Percentiles rank a stretch among this genome's conserved stretches.
Conservation (phyloP, 2,797 vertebrate genomes). For the Denticeps clupeoides region DNA sequence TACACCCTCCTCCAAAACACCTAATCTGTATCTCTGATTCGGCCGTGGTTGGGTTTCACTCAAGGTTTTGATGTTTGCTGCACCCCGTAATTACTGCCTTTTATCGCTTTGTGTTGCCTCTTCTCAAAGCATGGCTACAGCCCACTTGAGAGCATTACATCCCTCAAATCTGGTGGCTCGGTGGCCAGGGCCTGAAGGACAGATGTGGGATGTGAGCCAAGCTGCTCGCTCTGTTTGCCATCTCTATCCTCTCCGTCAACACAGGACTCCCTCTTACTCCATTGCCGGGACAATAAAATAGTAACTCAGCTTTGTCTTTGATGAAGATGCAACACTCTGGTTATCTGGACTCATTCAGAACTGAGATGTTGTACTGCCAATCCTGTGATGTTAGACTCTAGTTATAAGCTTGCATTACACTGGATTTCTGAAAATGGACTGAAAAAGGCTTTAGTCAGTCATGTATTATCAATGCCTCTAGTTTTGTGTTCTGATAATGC, state of each 20-base stretch:
- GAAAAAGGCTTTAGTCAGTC: too few species aligned
- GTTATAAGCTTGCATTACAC: too few species aligned
- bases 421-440: too few species aligned
- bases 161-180: slow-evolving; percentile 41
- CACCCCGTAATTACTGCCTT: slow-evolving; percentile 45
- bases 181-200: slow-evolving; percentile 37
- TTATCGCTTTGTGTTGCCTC: slow-evolving; percentile 47
- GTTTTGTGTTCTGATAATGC: too few species aligned
- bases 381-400: too few species aligned
- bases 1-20: slow-evolving; percentile 1
- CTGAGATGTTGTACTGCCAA: slow-evolving; percentile 30
- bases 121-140: slow-evolving; percentile 44
- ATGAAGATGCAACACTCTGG: slow-evolving; percentile 38
- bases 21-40: slow-evolving; percentile 46
- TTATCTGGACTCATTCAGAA: slow-evolving; percentile 27
- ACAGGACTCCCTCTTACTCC: slow-evolving; percentile 41
- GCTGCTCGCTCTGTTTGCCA: slow-evolving; percentile 49
- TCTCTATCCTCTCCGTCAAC: slow-evolving; percentile 60
- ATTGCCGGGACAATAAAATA: slow-evolving; percentile 41
- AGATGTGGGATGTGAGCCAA: slow-evolving; percentile 57
- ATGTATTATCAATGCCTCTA: too few species aligned
- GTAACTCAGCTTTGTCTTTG: slow-evolving; percentile 44
- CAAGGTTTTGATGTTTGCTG: slow-evolving; percentile 42
- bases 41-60: slow-evolving; percentile 21
- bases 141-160: slow-evolving; percentile 53